Percentiles rank a stretch among this genome's conserved stretches.
Conservation (phyloP, 37 sponge, comb jelly and placozoan species). For the Axinella damicornis region DNA sequence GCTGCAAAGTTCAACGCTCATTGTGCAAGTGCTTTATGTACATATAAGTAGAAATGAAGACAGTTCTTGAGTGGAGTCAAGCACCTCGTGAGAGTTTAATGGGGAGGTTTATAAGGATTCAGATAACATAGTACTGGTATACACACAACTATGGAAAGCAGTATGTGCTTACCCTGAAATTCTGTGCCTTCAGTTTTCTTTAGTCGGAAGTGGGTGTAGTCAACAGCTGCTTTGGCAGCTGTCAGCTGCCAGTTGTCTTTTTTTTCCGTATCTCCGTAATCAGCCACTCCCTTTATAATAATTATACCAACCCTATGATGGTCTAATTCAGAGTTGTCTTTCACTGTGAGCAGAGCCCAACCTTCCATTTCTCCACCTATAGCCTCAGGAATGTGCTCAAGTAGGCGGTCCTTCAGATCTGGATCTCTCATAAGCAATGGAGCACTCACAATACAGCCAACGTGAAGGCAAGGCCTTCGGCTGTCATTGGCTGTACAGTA, state of each 20-base stretch:
- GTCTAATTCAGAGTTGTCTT: not conserved
- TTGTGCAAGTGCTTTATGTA: too few species aligned
- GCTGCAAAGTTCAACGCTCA: too few species aligned
- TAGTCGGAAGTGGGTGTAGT: not conserved
- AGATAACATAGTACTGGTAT: too few species aligned
- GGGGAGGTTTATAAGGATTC: too few species aligned
- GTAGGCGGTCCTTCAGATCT: not conserved
- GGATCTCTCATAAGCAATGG: not conserved
- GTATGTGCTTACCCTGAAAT: too few species aligned
- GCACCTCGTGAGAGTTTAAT: too few species aligned
- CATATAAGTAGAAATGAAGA: too few species aligned
- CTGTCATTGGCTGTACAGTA: not conserved
- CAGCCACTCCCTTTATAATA: constrained; percentile 31
- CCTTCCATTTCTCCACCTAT: constrained; percentile 31
- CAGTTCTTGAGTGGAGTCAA: too few species aligned
- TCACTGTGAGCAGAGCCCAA: not conserved
- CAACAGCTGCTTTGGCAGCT: constrained; percentile 9
- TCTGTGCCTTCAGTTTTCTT: not conserved
- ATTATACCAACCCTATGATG: not conserved
- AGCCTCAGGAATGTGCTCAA: not conserved
- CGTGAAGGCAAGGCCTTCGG: not conserved
- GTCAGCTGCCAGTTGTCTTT: not conserved
- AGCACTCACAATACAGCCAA: not conserved
- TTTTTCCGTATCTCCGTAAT: not conserved
- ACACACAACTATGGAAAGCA: too few species aligned